Base-by-base conservation (phyloP, 2,888 invertebrate species). In the Masnerella sp. region DNA sequence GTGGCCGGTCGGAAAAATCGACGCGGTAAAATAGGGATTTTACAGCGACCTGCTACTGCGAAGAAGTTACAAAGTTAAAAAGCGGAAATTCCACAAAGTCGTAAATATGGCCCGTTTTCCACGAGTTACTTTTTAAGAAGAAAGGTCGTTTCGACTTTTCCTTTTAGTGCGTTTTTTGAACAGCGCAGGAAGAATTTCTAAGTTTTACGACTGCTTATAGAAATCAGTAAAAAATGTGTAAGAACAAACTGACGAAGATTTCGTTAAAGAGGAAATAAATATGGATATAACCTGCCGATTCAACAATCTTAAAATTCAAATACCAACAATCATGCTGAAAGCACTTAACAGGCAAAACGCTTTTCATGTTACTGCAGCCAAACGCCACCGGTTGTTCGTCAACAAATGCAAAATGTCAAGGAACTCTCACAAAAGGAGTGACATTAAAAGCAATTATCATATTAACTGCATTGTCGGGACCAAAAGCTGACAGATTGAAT, bases 401-500 rank as follows among this genome's bases (percentile, higher is more conserved):
- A 30, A 30, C 30, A 8, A 30, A 30, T 7, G 25, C 25, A 22
- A 62, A 62, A 64, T 64, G 52, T 43, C 62, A 43, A 17, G 36
- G 11, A 45, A 64, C 45, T 64, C 43, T 45, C 45, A 64, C 54
- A 34, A 40, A 32, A 5, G 28, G 17, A 54, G 15, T 18, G 52
- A 45, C 47, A 56, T 38, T 56, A 25, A 54, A 54, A 28, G 43
- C 52, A 64, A 64, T 64, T 36, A 43, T 43, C 65, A 40, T 43
- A 47, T 47, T 25, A 38, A 11, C 5, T 9, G 32, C 8, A 52
- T 25, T 30, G 62, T 45, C 15, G 40, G 11, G 28, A 2, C 1
- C 49, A 17, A 25, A 62, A 61, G 5, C 40, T 12, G 36, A 56
- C 25, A 38, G 65, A 65, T 65, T 54, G 65, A 47, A 65, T 54